These are phyloP conservation scores for Oncorhynchus masou DNA, from an alignment of 2,113 vertebrate genomes.

Conservation along the genomic window DNA sequence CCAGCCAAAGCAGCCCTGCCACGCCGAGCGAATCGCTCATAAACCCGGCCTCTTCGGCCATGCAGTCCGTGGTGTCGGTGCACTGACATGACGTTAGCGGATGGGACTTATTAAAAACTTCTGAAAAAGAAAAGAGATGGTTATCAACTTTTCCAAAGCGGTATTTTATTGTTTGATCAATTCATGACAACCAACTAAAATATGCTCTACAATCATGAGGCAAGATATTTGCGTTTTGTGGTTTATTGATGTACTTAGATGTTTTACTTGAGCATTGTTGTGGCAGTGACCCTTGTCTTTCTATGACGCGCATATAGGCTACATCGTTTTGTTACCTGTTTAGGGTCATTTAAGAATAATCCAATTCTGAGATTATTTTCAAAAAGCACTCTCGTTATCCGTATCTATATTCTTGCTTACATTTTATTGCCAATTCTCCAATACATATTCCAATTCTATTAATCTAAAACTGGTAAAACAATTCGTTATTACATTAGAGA, in stretches of 20 bases:
- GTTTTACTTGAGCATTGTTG: slow-evolving; percentile 13
- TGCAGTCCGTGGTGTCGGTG: slow-evolving; percentile 82
- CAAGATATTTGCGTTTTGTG: not conserved
- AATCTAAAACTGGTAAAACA: not conserved
- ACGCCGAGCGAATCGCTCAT: slow-evolving; percentile 82
- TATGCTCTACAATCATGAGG: not conserved
- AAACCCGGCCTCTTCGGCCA: slow-evolving; percentile 73
- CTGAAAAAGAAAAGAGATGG: not conserved
- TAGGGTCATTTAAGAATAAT: not conserved
- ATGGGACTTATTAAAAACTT: slow-evolving; percentile 1
- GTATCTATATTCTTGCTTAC: not conserved
- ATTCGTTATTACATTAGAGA: not conserved
- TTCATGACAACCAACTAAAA: not conserved
- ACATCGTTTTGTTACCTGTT: not conserved
- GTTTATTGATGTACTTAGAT: slow-evolving; percentile 2
- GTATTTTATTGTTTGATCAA: slow-evolving; percentile 8
- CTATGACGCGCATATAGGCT: not conserved
- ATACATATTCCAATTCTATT: not conserved
- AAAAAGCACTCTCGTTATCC: slow-evolving; percentile 4
- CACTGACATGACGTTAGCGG: slow-evolving; percentile 74
- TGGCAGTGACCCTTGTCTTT: not conserved
- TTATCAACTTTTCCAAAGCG: slow-evolving; percentile 23
- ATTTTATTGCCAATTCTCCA: not conserved
- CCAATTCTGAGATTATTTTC: not conserved
- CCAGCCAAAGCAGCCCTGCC: slow-evolving; percentile 84